Evolutionary conservation across 2,113 vertebrate genomes (phyloP).

Genomic region (Madoqua kirkii): DNA sequence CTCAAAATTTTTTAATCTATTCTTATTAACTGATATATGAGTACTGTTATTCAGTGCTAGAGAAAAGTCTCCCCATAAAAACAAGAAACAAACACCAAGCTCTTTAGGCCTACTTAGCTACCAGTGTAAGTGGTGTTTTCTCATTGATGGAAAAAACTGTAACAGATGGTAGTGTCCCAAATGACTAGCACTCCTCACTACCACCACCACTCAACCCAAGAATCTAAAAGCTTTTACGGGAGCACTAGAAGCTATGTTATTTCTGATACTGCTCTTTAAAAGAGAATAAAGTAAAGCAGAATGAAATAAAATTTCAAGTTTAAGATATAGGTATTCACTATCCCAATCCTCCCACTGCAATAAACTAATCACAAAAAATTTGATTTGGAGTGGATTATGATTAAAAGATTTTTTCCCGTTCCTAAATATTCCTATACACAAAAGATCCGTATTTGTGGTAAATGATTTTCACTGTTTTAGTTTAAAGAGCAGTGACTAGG

Average conservation of each 20-base stretch:
- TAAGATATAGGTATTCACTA: not conserved
- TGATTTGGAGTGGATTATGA: not conserved
- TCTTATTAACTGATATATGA: constrained; percentile 4
- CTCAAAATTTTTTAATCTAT: not conserved
- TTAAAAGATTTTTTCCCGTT: not conserved
- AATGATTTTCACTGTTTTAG: constrained; percentile 20
- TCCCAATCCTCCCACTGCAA: not conserved
- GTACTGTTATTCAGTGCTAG: not conserved
- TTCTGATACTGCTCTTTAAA: not conserved
- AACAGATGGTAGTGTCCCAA: not conserved
- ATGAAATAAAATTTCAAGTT: constrained; percentile 44
- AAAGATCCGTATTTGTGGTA: not conserved
- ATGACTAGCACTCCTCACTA: not conserved
- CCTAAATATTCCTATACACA: not conserved
- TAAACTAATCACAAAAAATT: not conserved
- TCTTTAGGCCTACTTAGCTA: not conserved
- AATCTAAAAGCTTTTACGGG: constrained; percentile 4
- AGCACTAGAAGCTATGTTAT: not conserved
- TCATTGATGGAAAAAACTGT: not conserved
- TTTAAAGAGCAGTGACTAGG: not conserved
- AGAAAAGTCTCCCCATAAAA: constrained; percentile 44
- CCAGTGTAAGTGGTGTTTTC: not conserved
- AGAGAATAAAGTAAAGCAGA: constrained; percentile 7
- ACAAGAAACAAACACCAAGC: not conserved
- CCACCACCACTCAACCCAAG: not conserved